These are phyloP conservation scores for Platorchestia sp. DNA, from an alignment of 1,140 invertebrate species.

Conservation along the genomic window DNA sequence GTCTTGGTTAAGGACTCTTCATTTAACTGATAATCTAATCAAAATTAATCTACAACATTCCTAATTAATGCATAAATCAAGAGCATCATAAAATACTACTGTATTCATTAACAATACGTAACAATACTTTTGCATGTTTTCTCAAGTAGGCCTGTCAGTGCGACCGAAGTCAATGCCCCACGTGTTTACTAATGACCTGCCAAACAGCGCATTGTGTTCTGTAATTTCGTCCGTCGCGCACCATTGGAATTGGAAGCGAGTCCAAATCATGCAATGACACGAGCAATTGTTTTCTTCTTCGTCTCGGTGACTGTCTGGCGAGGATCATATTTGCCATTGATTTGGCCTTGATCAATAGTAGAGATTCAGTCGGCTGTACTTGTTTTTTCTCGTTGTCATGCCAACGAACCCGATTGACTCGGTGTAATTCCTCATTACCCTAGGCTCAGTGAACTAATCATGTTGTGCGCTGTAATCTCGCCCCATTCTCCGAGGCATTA, in stretches of 20 bases:
- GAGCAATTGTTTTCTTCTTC: background rate
- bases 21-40: too few relatives aligned
- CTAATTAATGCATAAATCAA: background rate
- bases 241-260: background rate
- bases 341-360: background rate
- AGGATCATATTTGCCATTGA: conserved; percentile 1
- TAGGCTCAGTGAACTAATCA: background rate
- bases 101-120: background rate
- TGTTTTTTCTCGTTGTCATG: background rate
- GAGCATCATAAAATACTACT: background rate
- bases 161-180: background rate
- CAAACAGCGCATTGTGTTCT: background rate
- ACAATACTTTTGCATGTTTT: too few relatives aligned
- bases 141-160: too few relatives aligned
- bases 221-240: background rate
- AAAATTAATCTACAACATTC: background rate
- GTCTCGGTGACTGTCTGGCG: background rate
- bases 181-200: background rate
- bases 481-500: background rate
- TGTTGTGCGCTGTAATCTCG: background rate
- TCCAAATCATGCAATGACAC: background rate
- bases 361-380: background rate
- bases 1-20: too few relatives aligned
- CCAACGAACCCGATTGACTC: background rate
- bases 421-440: background rate